Conservation (phyloP, 2,797 vertebrate species). For the Heterohyrax brucei region DNA sequence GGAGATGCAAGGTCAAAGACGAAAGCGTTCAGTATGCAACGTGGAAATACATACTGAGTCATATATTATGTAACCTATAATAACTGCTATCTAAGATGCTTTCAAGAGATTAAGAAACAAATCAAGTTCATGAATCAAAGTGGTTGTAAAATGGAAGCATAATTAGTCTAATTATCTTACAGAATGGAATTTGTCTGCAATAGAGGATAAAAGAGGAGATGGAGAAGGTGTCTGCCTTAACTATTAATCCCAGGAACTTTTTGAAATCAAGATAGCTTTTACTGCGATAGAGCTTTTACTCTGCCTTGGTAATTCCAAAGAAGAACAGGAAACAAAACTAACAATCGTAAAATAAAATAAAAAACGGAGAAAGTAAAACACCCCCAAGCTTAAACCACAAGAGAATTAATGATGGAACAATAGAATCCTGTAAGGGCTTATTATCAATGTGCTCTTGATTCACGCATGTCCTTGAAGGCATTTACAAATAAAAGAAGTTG, state of each 20-base stretch:
- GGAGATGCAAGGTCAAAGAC: constrained; percentile 10
- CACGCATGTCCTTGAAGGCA: constrained; percentile 14
- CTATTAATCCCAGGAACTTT: constrained; percentile 67
- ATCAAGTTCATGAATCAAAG: constrained; percentile 69
- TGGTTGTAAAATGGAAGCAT: background rate
- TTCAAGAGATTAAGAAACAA: constrained; percentile 74
- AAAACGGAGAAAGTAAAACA: background rate
- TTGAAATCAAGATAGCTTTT: background rate
- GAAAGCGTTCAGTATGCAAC: background rate
- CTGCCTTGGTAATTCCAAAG: constrained; percentile 25
- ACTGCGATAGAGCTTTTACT: background rate
- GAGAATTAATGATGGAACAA: constrained; percentile 12
- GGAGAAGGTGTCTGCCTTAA: constrained; percentile 41
- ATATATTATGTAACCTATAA: background rate
- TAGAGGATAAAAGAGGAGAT: background rate
- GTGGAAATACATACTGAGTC: constrained; percentile 47
- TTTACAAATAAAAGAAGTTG: constrained; percentile 41
- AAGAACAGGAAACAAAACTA: background rate
- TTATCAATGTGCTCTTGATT: background rate
- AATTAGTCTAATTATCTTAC: constrained; percentile 70
- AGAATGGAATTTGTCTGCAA: background rate
- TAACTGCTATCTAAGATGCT: constrained; percentile 61
- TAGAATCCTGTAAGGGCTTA: background rate
- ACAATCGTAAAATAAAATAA: background rate
- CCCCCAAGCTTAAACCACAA: background rate